Conservation (phyloP, 2,113 vertebrate species). For the Silurus glanis region DNA sequence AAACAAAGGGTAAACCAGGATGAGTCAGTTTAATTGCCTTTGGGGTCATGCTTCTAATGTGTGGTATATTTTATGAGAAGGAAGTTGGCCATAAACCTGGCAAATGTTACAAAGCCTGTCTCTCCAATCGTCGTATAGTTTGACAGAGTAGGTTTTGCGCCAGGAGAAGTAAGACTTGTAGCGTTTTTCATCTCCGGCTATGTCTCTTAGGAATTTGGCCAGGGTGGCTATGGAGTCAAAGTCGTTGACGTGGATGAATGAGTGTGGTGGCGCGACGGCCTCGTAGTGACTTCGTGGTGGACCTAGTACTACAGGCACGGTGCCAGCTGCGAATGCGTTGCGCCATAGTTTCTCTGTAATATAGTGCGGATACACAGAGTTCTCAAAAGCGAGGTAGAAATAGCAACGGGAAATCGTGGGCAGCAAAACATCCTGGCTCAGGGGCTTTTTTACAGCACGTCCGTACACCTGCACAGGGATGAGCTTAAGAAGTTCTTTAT, state of each 20-base stretch:
- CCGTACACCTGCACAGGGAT: conserved; percentile 81
- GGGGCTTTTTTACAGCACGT: conserved; percentile 53
- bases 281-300: conserved; percentile 78
- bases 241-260: conserved; percentile 87
- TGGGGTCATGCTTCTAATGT: conserved; percentile 75
- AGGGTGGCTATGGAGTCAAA: conserved; percentile 77
- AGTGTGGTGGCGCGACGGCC: conserved; percentile 74
- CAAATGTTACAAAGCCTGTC: conserved; percentile 86
- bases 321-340: conserved; percentile 76
- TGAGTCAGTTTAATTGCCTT: neutral
- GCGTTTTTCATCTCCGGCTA: conserved; percentile 67
- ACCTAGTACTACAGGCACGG: conserved; percentile 86
- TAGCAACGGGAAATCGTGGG: conserved; percentile 78
- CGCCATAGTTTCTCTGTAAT: conserved; percentile 95
- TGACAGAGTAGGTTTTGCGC: conserved; percentile 70
- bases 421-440: conserved; percentile 71
- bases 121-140: conserved; percentile 75
- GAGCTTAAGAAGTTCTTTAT: conserved; percentile 67
- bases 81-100: conserved; percentile 62
- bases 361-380: conserved; percentile 82
- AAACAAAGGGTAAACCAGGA: neutral
- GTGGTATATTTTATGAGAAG: conserved; percentile 66
- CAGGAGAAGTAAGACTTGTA: conserved; percentile 81
- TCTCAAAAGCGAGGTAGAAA: conserved; percentile 95
- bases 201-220: conserved; percentile 70